Percentiles rank a stretch among this genome's conserved stretches.
Evolutionary conservation across 2,113 vertebrate species (phyloP).

Genomic region (Astur gentilis): DNA sequence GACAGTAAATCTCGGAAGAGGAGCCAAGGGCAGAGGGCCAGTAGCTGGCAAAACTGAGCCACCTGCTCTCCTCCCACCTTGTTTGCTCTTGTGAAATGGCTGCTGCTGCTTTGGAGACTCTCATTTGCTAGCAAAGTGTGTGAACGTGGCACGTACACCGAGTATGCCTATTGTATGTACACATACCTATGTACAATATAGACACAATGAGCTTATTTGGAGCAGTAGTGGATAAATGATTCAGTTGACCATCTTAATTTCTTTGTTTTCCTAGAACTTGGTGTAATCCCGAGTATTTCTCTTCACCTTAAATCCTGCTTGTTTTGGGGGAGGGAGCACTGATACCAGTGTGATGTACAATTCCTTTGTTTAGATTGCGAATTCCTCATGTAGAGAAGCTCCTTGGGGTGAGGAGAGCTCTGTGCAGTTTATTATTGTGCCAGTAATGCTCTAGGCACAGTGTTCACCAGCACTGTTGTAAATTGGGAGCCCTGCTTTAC

Average conservation of each 20-base stretch:
- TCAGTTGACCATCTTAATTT: background rate
- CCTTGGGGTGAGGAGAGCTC: background rate
- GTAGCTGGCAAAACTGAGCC: slow-evolving; percentile 1
- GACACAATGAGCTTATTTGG: background rate
- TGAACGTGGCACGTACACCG: rapidly evolving
- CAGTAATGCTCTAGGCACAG: background rate
- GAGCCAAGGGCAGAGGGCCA: slow-evolving; percentile 49
- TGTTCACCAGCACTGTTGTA: background rate
- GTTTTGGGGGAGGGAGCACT: background rate
- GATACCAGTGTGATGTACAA: background rate
- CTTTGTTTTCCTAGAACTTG: background rate
- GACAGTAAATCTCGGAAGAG: background rate
- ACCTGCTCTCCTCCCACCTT: slow-evolving; percentile 45
- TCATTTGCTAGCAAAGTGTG: background rate
- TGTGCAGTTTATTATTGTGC: background rate
- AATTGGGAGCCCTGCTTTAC: background rate
- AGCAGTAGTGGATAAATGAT: background rate
- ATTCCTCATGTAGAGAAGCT: background rate
- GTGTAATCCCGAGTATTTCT: background rate
- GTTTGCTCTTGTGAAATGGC: slow-evolving; percentile 35
- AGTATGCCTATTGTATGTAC: background rate
- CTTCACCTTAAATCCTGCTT: background rate
- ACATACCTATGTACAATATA: rapidly evolving
- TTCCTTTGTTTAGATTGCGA: slow-evolving; percentile 34
- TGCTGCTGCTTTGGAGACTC: background rate